These are phyloP conservation scores for Emmelina monodactyla DNA, from an alignment of 2,888 invertebrate genomes.

Conservation along the genomic window DNA sequence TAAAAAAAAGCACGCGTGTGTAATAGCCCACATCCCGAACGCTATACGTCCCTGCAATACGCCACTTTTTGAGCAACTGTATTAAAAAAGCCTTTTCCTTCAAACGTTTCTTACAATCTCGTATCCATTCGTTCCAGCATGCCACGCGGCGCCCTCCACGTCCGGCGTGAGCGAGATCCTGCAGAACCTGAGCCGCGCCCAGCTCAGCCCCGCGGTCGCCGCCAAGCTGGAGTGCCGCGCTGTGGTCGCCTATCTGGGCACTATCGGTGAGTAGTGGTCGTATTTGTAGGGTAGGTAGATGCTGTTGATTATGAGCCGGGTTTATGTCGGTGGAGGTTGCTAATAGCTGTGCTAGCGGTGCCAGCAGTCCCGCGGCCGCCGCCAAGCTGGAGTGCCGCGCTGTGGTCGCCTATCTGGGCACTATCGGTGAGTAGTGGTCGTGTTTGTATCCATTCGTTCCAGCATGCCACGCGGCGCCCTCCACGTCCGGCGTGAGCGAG, in stretches of 20 bases:
- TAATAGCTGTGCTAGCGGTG: too few species aligned
- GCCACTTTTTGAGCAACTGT: too few species aligned
- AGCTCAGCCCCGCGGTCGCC: constrained; percentile 43
- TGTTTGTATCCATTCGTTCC: constrained; percentile 23
- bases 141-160: constrained; percentile 46
- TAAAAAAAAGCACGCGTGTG: too few species aligned
- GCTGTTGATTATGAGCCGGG: too few species aligned
- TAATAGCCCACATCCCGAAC: too few species aligned
- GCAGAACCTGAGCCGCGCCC: constrained; percentile 44
- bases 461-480: constrained; percentile 49
- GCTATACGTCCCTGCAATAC: too few species aligned
- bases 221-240: constrained; percentile 77
- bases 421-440: constrained; percentile 69
- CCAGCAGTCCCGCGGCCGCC: constrained; percentile 42
- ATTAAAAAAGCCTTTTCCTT: too few species aligned
- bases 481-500: constrained; percentile 50
- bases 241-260: constrained; percentile 93
- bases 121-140: constrained; percentile 30
- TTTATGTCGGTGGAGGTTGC: too few species aligned
- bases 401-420: constrained; percentile 93
- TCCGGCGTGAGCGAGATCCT: constrained; percentile 52
- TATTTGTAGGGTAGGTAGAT: too few species aligned
- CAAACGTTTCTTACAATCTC: too few species aligned
- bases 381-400: constrained; percentile 77
- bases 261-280: constrained; percentile 69